Conservation (phyloP, 2,797 vertebrate species). For the Percopsis omiscomaycus region DNA sequence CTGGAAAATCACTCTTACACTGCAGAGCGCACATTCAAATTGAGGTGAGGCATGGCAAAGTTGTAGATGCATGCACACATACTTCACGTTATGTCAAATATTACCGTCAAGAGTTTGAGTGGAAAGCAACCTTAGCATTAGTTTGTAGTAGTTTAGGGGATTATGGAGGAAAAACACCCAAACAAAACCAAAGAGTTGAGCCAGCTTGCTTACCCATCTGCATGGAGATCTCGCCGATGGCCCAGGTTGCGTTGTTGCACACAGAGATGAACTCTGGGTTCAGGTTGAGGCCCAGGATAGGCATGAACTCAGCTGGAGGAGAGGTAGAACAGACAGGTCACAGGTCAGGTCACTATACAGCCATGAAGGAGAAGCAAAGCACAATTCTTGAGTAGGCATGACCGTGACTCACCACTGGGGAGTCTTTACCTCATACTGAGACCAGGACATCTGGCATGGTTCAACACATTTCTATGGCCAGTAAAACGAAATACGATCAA, state of each 20-base stretch:
- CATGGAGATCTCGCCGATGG: slow-evolving; percentile 96
- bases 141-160: background rate
- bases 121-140: too few species aligned
- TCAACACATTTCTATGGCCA: background rate
- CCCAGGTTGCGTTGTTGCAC: slow-evolving; percentile 97
- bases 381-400: background rate
- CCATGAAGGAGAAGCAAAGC: too few species aligned
- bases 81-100: background rate
- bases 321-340: slow-evolving; percentile 6
- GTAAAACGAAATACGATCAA: background rate
- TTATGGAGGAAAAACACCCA: background rate
- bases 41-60: background rate
- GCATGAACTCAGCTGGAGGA: slow-evolving; percentile 91
- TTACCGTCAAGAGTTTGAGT: too few species aligned
- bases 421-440: background rate
- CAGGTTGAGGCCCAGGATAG: slow-evolving; percentile 92
- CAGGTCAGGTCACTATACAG: slow-evolving; percentile 8
- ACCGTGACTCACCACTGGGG: background rate
- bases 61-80: background rate
- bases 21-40: background rate
- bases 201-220: slow-evolving; percentile 87
- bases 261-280: slow-evolving; percentile 97
- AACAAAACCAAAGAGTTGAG: background rate
- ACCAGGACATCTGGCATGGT: background rate
- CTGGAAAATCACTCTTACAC: background rate